Conservation (phyloP, 2,113 vertebrate species). For the Typhlomys cinereus region DNA sequence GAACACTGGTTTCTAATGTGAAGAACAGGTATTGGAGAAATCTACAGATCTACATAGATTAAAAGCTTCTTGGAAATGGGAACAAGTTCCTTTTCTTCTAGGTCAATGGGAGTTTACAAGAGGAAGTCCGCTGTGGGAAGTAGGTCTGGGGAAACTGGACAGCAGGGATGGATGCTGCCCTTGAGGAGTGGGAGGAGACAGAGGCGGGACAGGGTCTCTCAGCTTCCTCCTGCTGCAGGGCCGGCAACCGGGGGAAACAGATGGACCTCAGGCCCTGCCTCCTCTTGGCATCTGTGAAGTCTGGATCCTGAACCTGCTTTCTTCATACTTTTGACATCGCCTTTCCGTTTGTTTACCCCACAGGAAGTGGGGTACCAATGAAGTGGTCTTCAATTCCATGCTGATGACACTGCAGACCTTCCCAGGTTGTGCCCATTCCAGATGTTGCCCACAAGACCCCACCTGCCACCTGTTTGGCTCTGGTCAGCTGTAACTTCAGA, state of each 20-base stretch:
- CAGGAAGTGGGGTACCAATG: neutral
- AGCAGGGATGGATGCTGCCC: neutral
- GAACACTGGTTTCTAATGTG: neutral
- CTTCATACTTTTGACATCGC: neutral
- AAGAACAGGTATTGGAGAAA: neutral
- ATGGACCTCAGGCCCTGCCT: accelerated
- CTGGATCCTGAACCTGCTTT: neutral
- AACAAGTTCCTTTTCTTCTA: neutral
- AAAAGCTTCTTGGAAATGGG: neutral
- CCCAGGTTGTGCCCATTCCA: neutral
- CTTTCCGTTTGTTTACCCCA: accelerated
- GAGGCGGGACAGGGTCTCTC: no score
- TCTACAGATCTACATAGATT: neutral
- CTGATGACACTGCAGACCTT: neutral
- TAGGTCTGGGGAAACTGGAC: neutral
- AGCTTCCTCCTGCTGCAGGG: no score
- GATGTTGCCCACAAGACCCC: neutral
- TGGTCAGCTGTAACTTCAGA: neutral
- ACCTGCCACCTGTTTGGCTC: neutral
- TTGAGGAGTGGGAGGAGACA: neutral
- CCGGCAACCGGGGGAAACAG: accelerated
- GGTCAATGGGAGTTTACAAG: neutral
- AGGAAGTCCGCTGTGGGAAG: neutral
- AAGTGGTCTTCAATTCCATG: neutral
- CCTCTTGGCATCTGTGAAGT: no score